phyloP scores from a whole-genome alignment of 1,140 invertebrate genomes.

The Triops cancriformis region DNA sequence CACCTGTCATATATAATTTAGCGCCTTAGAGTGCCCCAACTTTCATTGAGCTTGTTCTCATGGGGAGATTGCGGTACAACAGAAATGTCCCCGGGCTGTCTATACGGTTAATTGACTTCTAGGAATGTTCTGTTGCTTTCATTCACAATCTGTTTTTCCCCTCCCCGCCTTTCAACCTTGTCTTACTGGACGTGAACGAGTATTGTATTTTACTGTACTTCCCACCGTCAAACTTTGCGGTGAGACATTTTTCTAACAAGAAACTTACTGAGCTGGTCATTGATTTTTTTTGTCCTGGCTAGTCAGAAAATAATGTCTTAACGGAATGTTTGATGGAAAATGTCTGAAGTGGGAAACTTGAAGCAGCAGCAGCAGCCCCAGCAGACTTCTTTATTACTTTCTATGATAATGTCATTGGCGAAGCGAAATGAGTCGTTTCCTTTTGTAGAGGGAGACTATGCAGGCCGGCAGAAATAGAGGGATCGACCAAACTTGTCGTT shows the following conservation, averaged over 20 bases:
- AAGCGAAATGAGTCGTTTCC: background rate
- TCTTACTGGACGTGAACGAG: no score
- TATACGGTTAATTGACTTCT: background rate
- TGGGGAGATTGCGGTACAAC: background rate
- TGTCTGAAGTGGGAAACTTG: no score
- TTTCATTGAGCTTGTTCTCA: background rate
- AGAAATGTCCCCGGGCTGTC: background rate
- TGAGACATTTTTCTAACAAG: no score
- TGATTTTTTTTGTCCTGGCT: no score
- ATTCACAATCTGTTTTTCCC: background rate
- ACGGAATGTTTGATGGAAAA: no score
- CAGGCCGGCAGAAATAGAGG: background rate
- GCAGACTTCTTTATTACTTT: background rate
- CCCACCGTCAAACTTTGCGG: no score
- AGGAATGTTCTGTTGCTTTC: background rate
- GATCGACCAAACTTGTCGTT: conserved; percentile 2
- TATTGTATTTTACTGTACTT: no score
- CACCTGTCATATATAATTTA: background rate
- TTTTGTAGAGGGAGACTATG: background rate
- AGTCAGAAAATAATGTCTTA: no score
- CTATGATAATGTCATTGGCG: background rate
- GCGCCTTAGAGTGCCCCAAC: background rate
- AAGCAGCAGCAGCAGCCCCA: background rate
- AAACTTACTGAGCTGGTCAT: no score
- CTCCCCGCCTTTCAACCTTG: background rate